Conservation (phyloP, 2,797 vertebrate species). For the Spinus pinus region DNA sequence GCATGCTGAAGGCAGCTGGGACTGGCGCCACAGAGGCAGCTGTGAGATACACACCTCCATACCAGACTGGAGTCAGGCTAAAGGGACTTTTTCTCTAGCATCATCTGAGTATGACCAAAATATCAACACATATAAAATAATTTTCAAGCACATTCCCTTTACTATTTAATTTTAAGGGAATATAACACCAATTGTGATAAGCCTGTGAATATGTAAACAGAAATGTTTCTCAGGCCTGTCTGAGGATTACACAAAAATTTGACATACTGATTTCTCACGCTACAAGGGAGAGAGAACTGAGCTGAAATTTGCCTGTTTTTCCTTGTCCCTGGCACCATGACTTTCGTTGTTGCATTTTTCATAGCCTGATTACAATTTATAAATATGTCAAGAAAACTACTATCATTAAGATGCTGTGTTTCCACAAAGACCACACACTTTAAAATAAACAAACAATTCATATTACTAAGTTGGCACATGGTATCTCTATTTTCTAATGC, state of each 20-base stretch:
- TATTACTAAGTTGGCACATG: not conserved
- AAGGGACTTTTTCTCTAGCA: not conserved
- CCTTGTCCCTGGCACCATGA: not conserved
- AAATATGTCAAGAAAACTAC: not conserved
- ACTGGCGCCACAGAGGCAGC: not conserved
- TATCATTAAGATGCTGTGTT: not conserved
- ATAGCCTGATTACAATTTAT: constrained; percentile 15
- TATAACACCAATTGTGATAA: not conserved
- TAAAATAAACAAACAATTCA: not conserved
- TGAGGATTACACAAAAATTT: not conserved
- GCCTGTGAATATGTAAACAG: not conserved
- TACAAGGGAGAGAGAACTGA: not conserved
- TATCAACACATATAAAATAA: not conserved
- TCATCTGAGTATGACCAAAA: not conserved
- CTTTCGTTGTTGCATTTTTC: not conserved
- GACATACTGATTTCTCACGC: not conserved
- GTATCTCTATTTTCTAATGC: not conserved
- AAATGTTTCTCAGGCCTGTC: not conserved
- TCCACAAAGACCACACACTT: constrained; percentile 27
- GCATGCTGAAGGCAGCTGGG: not conserved
- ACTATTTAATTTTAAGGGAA: not conserved
- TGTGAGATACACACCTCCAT: not conserved
- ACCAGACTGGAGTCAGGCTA: not conserved
- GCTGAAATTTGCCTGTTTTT: not conserved
- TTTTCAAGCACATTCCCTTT: not conserved